Evolutionary conservation across 1,140 invertebrate species (phyloP).

Genomic region (Papilio glaucus): DNA sequence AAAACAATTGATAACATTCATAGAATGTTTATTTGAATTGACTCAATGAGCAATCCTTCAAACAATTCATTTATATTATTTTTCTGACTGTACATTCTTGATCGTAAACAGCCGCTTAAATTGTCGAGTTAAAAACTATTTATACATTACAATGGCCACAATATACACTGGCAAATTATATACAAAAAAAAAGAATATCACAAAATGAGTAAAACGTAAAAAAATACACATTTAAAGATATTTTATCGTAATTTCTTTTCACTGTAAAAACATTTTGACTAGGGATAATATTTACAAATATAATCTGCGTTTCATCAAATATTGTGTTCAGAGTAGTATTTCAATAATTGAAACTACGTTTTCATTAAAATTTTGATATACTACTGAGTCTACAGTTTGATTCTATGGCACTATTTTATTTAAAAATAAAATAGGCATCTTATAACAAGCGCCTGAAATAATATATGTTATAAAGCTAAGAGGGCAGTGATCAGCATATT

Average conservation of each 20-base stretch:
- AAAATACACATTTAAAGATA: conserved; percentile 43
- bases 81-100: conserved; percentile 49
- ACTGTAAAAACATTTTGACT: conserved; percentile 54
- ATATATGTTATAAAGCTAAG: conserved; percentile 57
- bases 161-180: conserved; percentile 70
- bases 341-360: conserved; percentile 5
- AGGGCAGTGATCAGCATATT: conserved; percentile 63
- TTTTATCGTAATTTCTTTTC: conserved; percentile 33
- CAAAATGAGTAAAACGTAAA: conserved; percentile 64
- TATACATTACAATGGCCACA: conserved; percentile 70
- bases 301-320: conserved; percentile 43
- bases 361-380: conserved; percentile 28
- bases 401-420: conserved; percentile 76
- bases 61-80: conserved; percentile 59
- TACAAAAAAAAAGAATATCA: conserved; percentile 73
- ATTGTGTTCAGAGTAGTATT: conserved; percentile 27
- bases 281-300: conserved; percentile 52
- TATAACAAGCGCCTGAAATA: conserved; percentile 48
- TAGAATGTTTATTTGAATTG: conserved; percentile 80
- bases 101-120: conserved; percentile 43
- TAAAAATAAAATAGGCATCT: conserved; percentile 63
- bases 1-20: conserved; percentile 69
- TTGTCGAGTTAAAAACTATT: conserved; percentile 36
- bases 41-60: conserved; percentile 68
- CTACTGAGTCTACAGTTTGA: conserved; percentile 33